Percentiles rank a stretch among this genome's conserved stretches.
Conservation (phyloP, 2,797 vertebrate species). For the Tenualosa thibaudeaui region DNA sequence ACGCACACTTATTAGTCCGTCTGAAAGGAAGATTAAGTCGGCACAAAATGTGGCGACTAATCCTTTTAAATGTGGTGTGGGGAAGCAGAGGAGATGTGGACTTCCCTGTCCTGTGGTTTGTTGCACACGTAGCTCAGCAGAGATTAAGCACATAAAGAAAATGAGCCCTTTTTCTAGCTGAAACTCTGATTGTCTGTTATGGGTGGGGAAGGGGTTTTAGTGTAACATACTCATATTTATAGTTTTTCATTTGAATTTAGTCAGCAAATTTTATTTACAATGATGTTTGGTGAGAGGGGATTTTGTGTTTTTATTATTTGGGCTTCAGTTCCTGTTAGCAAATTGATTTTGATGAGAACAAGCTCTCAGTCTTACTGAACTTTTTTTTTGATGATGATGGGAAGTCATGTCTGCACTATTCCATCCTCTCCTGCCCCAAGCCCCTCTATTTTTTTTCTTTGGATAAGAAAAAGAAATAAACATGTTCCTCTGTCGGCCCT, state of each 20-base stretch:
- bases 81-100: background rate
- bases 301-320: background rate
- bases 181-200: background rate
- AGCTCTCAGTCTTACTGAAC: slow-evolving; percentile 53
- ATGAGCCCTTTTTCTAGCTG: background rate
- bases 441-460: slow-evolving; percentile 36
- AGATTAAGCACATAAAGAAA: background rate
- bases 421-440: background rate
- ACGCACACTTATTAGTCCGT: slow-evolving; percentile 79
- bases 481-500: slow-evolving; percentile 52
- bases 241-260: background rate
- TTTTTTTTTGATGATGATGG: slow-evolving; percentile 54
- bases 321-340: background rate
- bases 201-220: background rate
- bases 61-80: slow-evolving; percentile 82
- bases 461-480: slow-evolving; percentile 58
- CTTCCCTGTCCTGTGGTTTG: background rate
- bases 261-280: background rate
- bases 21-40: slow-evolving; percentile 85
- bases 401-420: slow-evolving; percentile 35
- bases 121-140: background rate
- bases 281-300: background rate
- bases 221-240: background rate
- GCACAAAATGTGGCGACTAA: slow-evolving; percentile 83
- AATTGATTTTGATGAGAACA: slow-evolving; percentile 17